These are phyloP conservation scores for Monochamus alternatus DNA, from an alignment of 2,888 invertebrate species.

Conservation along the genomic window DNA sequence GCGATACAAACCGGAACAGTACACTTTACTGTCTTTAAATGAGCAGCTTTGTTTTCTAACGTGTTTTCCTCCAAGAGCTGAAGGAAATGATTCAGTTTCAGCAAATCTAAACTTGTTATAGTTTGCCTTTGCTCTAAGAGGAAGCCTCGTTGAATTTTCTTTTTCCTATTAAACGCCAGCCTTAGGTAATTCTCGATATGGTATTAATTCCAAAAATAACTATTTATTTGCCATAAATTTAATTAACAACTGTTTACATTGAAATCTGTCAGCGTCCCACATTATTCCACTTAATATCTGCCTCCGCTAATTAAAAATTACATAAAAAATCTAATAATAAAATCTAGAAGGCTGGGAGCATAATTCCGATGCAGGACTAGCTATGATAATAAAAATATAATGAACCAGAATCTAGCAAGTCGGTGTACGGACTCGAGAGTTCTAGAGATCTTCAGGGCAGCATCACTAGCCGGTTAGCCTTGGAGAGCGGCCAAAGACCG, in stretches of 20 bases:
- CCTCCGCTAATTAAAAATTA: slow-evolving; percentile 25
- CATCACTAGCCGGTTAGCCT: slow-evolving; percentile 53
- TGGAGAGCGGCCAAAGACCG: slow-evolving; percentile 67
- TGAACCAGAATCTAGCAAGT: slow-evolving; percentile 32
- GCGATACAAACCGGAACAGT: too few species aligned
- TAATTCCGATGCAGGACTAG: slow-evolving; percentile 18
- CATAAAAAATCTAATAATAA: slow-evolving; percentile 29
- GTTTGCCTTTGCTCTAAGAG: too few species aligned
- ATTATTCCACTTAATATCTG: slow-evolving; percentile 14
- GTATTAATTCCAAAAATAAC: slow-evolving; percentile 9
- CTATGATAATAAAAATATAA: slow-evolving; percentile 28
- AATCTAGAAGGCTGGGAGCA: slow-evolving; percentile 17
- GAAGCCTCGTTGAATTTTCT: too few species aligned
- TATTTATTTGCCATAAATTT: slow-evolving; percentile 34
- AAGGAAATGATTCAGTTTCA: too few species aligned
- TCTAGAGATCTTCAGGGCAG: slow-evolving; percentile 41
- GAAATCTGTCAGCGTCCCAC: slow-evolving; percentile 18
- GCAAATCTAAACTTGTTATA: too few species aligned
- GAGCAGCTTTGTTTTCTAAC: too few species aligned
- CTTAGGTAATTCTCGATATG: too few species aligned
- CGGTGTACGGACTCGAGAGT: slow-evolving; percentile 22
- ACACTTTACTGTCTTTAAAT: too few species aligned
- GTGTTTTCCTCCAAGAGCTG: too few species aligned
- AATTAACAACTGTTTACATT: slow-evolving; percentile 32
- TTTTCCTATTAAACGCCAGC: too few species aligned